Base-by-base conservation (phyloP, 1,140 invertebrate species). In the Apis dorsata region DNA sequence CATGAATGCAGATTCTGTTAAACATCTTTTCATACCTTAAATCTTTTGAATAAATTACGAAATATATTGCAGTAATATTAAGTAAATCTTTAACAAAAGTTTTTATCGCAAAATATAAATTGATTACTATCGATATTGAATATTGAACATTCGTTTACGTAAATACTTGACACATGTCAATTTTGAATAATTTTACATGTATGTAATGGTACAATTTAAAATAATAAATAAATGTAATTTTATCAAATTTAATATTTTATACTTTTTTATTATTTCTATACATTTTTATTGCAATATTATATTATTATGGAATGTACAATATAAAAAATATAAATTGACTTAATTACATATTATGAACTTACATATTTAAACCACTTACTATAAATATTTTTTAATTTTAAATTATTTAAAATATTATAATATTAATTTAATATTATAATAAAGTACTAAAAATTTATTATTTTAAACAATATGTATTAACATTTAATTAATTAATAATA, bases 1-100 rank as follows among this genome's bases (percentile, higher is more conserved):
- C n/a, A 28, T 21, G 51, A 57, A 68, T 59, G 11, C 62, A 28
- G 15, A 55, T 51, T 21, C 2, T 21, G 9, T 44, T 63, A 44
- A 74, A 24, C 13, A 51, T 21, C 34, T 74, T 55, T 17, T 62
- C 28, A 28, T 66, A 75, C 62, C 79, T 75, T 57, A 44, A 17
- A 49, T 75, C 51, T 34, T 75, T 57, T 34, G 19, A 66, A 24
- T 72, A 60, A 53, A 55, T 75, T 81, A 75, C 0, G 28, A 72
- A 73, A 80, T 12, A 17, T 28, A 19, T 10, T 62, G 15, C 12
- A 9, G 34, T 9, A 28, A 15, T 12, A 44, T 4, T 44, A 3
- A 44, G 5, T 44, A 44, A 44, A 44, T 44, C 34, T 44, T 44
- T 44, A 44, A 44, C 5, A 44, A 44, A 44, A 44, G 34, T 44